These are phyloP conservation scores for Benitochromis conjunctus DNA, from an alignment of 2,113 vertebrate species.

Conservation along the genomic window DNA sequence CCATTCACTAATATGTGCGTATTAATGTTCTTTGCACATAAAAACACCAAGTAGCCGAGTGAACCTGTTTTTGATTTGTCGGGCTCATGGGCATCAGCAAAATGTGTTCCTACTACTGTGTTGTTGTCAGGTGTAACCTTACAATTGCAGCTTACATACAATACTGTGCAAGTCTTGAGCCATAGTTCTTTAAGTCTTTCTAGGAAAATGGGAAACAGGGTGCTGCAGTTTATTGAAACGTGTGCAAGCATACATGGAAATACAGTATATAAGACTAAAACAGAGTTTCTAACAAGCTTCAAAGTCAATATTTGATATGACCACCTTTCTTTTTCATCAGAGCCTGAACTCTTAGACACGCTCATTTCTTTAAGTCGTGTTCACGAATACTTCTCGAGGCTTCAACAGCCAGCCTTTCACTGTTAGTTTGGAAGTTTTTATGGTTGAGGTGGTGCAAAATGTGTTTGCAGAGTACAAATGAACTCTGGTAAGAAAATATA, in stretches of 20 bases:
- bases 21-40: neutral
- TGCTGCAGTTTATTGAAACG: neutral
- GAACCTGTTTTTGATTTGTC: too few relatives aligned
- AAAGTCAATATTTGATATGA: neutral
- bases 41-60: too few relatives aligned
- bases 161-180: neutral
- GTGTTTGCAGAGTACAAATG: neutral
- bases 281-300: neutral
- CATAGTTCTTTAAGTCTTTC: neutral
- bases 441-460: neutral
- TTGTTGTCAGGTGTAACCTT: too few relatives aligned
- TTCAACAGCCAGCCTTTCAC: neutral
- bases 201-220: neutral
- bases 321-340: neutral
- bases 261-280: neutral
- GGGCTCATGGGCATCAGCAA: too few relatives aligned
- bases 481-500: neutral
- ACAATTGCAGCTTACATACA: neutral
- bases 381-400: neutral
- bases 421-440: neutral
- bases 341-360: neutral
- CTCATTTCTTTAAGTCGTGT: neutral
- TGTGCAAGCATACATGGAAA: neutral
- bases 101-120: too few relatives aligned
- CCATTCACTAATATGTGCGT: neutral